Percentiles rank a stretch among this genome's conserved stretches.
These are phyloP conservation scores for Andrena trimmerana DNA, from an alignment of 2,888 invertebrate species.

Conservation along the genomic window DNA sequence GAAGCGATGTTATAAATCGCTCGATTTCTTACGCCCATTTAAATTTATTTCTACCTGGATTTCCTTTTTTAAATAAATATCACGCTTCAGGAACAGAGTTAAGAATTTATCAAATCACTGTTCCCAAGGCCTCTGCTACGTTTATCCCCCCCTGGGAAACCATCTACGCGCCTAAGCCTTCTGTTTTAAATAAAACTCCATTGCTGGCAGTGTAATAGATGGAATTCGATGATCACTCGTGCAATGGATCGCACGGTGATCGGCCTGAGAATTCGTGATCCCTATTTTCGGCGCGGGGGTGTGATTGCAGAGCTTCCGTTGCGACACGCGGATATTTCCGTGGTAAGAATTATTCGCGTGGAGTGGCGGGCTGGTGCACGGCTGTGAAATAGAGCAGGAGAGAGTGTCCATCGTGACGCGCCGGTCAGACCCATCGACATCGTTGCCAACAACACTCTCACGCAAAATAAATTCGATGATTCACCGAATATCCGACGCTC, in stretches of 20 bases:
- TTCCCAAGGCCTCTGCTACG: too few species aligned
- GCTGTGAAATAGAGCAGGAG: slow-evolving; percentile 20
- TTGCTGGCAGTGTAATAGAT: neutral
- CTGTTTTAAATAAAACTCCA: neutral
- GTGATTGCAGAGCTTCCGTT: slow-evolving; percentile 31
- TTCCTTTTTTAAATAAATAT: too few species aligned
- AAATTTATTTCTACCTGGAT: too few species aligned
- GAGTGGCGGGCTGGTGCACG: neutral
- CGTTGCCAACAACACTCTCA: slow-evolving; percentile 44
- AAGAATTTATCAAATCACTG: too few species aligned
- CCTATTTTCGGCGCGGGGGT: slow-evolving; percentile 24
- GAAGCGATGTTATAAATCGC: too few species aligned
- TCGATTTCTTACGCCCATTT: too few species aligned
- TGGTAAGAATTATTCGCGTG: slow-evolving; percentile 5
- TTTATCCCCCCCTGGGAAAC: too few species aligned
- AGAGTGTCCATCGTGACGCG: slow-evolving; percentile 28
- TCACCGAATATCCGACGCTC: slow-evolving; percentile 26
- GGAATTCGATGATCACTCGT: neutral
- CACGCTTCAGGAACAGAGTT: too few species aligned
- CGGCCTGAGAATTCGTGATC: slow-evolving; percentile 20
- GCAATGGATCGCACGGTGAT: neutral
- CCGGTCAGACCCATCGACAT: slow-evolving; percentile 22
- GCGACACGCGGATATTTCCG: slow-evolving; percentile 50
- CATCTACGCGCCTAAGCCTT: too few species aligned
- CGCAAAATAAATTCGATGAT: slow-evolving; percentile 53